Base-by-base conservation (phyloP, 2,888 invertebrate species). In the Conchocele bisecta region DNA sequence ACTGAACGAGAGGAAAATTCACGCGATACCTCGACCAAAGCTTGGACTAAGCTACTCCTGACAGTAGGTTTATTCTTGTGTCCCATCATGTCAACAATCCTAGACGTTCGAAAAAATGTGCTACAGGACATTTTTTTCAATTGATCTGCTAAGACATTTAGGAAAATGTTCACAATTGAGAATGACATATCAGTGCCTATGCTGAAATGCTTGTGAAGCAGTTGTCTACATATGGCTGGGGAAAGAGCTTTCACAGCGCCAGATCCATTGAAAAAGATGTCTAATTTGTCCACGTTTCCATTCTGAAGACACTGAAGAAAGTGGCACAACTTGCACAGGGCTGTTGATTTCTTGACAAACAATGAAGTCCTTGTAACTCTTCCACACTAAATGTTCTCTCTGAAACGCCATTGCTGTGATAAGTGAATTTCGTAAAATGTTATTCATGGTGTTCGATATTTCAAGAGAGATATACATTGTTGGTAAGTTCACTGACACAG, bases 111-210 rank as follows among this genome's bases (percentile, higher is more conserved):
- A 35, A 84, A 84, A 56, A 79, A 85, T 13, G 72, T 46, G 64
- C 83, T 85, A 13, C 70, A 53, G 5, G 81, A 75, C 46, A 84
- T 59, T 57, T 81, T 85, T 33, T 83, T 85, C n/a, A 85, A 50
- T 51, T 85, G 83, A 50, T 84, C 83, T n/a, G 83, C 75, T 26
- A 84, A 61, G n/a, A 84, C 78, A 59, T 77, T 70, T 1, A 84
- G 9, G 35, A 82, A 82, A 11, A 69, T 74, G 22, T 76, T 63
- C 1, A 83, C 57, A 22, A 76, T 41, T 28, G 74, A 61, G 46
- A 73, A 85, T 9, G 85, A 79, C 46, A 76, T 42, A 20, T 65
- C 67, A 7, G 44, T 33, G 2, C 48, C 46, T 17, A 48, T 42
- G 7, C 48, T 33, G 17, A 82, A 72, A 53, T 75, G 54, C 17